Evolutionary conservation across 2,888 invertebrate genomes (phyloP).

Genomic region (Agrochola macilenta): DNA sequence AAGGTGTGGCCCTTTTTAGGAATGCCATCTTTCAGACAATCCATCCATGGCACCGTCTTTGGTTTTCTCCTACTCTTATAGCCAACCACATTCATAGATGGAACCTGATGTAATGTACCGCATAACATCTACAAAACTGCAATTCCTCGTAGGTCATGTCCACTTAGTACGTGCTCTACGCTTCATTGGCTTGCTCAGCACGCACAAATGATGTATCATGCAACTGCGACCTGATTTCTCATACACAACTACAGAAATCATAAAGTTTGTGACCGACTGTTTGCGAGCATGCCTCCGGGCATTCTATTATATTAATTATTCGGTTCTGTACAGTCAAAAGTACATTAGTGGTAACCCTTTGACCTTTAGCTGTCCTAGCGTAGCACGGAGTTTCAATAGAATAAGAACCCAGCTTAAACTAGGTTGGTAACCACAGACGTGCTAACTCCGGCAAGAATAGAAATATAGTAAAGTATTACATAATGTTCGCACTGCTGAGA

Average conservation of each 20-base stretch:
- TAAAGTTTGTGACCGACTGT: not conserved
- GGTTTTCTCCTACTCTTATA: not conserved
- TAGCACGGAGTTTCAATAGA: not conserved
- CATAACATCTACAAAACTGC: not conserved
- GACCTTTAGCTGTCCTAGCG: not conserved
- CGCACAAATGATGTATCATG: slow-evolving; percentile 6
- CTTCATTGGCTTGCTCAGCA: not conserved
- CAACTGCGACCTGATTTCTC: not conserved
- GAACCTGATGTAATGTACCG: not conserved
- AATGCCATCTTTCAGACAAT: not conserved
- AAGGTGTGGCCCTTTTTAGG: not conserved
- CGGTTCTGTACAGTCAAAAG: not conserved
- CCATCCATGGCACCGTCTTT: not conserved
- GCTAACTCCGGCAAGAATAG: not conserved
- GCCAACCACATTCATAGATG: not conserved
- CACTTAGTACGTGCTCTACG: not conserved
- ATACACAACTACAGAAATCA: not conserved
- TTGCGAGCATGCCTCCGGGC: not conserved
- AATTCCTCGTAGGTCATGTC: not conserved
- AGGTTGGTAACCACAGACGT: not conserved
- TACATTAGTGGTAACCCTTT: not conserved
- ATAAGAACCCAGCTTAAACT: not conserved
- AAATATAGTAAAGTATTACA: not conserved
- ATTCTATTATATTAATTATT: not conserved
- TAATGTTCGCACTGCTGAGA: not conserved